Conservation (phyloP, 2,113 vertebrate species). For the Neogobius melanostomus region DNA sequence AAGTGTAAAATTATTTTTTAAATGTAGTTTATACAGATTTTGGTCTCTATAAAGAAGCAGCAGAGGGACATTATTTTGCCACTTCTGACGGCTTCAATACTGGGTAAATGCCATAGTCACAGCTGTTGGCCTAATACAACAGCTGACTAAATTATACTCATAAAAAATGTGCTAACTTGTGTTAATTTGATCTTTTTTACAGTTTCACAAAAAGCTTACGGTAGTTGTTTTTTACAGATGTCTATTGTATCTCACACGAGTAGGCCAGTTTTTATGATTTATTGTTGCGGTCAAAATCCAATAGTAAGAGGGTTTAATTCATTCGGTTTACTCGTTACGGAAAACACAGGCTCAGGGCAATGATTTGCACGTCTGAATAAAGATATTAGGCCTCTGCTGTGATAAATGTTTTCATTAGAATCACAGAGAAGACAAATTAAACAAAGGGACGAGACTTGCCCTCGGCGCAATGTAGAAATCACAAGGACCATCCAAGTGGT, state of each 20-base stretch:
- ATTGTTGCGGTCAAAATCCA: neutral
- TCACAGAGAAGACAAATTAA: constrained; percentile 1
- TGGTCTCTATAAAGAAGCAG: too few relatives aligned
- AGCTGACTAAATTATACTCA: neutral
- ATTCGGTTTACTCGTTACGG: neutral
- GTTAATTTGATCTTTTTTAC: neutral
- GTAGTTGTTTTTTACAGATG: neutral
- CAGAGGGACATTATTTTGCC: too few relatives aligned
- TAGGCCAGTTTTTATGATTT: constrained; percentile 1
- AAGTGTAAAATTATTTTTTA: too few relatives aligned
- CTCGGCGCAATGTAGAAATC: neutral
- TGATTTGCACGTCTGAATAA: constrained; percentile 1
- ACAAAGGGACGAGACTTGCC: neutral
- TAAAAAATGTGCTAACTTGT: neutral
- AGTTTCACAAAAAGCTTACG: neutral
- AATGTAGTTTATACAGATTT: too few relatives aligned
- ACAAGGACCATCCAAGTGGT: neutral
- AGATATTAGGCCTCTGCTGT: neutral
- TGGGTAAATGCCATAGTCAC: too few relatives aligned
- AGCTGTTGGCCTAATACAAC: too few relatives aligned
- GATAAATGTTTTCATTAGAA: constrained; percentile 9
- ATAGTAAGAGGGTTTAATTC: neutral
- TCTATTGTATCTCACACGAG: neutral
- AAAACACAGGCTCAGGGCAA: neutral
- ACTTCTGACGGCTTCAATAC: too few relatives aligned